These are phyloP conservation scores for Euphonia xanthogaster DNA, from an alignment of 2,797 vertebrate genomes.

Conservation along the genomic window DNA sequence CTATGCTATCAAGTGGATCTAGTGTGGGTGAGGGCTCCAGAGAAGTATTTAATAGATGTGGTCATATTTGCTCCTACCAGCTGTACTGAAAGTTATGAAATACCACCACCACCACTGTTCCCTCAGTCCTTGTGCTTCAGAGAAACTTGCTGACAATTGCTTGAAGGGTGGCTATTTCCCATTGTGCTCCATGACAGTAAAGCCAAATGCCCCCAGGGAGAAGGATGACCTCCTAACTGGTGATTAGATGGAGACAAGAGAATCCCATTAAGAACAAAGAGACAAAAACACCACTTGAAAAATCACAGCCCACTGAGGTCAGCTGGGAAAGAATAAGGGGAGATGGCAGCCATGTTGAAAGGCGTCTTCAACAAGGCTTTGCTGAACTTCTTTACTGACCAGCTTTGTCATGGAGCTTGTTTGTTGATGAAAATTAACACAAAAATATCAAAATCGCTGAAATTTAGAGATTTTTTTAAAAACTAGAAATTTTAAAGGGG, in stretches of 20 bases:
- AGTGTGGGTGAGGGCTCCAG: background rate
- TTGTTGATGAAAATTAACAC: background rate
- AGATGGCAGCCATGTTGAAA: background rate
- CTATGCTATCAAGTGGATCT: background rate
- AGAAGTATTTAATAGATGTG: background rate
- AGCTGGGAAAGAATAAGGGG: background rate
- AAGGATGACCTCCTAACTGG: background rate
- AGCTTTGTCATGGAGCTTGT: background rate
- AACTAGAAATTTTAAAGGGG: rapidly evolving
- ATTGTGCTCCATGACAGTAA: background rate
- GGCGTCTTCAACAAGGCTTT: background rate
- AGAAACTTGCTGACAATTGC: background rate
- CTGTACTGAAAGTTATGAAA: background rate
- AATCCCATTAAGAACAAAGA: background rate
- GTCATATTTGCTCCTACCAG: background rate
- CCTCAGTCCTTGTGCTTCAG: background rate
- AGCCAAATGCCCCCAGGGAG: background rate
- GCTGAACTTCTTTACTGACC: background rate
- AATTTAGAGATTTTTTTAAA: background rate
- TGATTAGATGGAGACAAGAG: background rate
- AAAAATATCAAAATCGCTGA: background rate
- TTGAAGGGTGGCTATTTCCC: background rate
- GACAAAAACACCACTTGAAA: background rate
- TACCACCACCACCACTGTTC: background rate
- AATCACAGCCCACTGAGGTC: background rate